A percentile compares a stretch with the other conserved stretches of the same genome.
Evolutionary conservation across 2,113 vertebrate genomes (phyloP).

Genomic region (Strix uralensis): DNA sequence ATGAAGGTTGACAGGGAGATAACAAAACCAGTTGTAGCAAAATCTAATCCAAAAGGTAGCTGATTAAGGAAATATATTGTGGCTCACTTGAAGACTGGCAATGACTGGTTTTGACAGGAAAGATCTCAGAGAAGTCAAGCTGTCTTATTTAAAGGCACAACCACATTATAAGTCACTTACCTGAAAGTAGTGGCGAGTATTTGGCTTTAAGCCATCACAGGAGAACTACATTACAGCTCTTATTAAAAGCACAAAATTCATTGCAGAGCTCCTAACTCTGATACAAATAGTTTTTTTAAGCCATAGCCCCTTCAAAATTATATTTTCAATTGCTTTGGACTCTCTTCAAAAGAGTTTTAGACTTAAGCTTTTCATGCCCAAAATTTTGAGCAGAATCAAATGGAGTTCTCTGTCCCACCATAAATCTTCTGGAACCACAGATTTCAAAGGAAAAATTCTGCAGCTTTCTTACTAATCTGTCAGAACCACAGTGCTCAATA

Average conservation of each 20-base stretch:
- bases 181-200: not conserved
- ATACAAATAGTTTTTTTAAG: not conserved
- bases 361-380: not conserved
- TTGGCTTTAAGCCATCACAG: not conserved
- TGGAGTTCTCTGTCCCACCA: not conserved
- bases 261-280: not conserved
- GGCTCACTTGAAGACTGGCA: not conserved
- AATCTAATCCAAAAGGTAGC: not conserved
- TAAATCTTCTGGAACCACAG: not conserved
- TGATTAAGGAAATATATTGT: not conserved
- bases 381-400: constrained; percentile 17
- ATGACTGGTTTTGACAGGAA: not conserved
- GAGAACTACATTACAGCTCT: not conserved
- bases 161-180: not conserved
- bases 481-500: not conserved
- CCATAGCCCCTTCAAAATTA: not conserved
- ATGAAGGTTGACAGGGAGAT: constrained; percentile 5
- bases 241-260: not conserved
- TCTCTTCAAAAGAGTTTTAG: constrained; percentile 25
- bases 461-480: constrained; percentile 12
- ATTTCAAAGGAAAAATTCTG: constrained; percentile 11
- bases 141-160: constrained; percentile 30
- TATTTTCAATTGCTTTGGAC: constrained; percentile 14
- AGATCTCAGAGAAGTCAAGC: not conserved
- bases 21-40: not conserved